These are phyloP conservation scores for Therioaphis trifolii DNA, from an alignment of 2,888 invertebrate species.

Conservation along the genomic window DNA sequence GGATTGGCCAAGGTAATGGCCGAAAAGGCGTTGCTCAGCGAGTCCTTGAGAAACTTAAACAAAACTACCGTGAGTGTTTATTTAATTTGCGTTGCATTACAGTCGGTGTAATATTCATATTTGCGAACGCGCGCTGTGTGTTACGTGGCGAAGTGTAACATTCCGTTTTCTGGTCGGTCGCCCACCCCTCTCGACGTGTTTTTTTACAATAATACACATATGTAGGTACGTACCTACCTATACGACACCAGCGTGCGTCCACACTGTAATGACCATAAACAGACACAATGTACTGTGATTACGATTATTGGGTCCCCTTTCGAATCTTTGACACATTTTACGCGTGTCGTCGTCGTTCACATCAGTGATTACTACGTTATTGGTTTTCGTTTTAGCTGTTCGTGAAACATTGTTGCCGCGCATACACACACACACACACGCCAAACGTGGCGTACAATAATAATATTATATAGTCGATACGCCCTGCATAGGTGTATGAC, in stretches of 20 bases:
- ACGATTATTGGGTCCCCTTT: constrained; percentile 21
- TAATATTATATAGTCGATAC: too few relatives aligned
- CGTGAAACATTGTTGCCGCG: not conserved
- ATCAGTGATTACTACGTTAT: constrained; percentile 29
- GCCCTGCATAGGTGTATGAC: not conserved
- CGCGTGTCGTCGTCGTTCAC: not conserved
- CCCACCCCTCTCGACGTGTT: not conserved
- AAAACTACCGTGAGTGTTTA: constrained; percentile 54
- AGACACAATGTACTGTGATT: constrained; percentile 2
- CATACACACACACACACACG: not conserved
- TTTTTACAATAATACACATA: not conserved
- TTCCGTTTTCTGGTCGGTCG: not conserved
- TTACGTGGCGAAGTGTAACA: constrained; percentile 6
- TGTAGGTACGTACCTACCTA: too few relatives aligned
- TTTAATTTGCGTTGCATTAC: constrained; percentile 26
- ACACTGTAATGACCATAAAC: constrained; percentile 11
- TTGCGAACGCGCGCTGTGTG: not conserved
- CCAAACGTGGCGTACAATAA: too few relatives aligned
- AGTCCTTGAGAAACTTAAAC: constrained; percentile 55
- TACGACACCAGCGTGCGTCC: too few relatives aligned
- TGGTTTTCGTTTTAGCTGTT: not conserved
- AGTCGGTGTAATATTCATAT: not conserved
- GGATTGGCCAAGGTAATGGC: constrained; percentile 51
- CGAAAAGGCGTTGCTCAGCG: constrained; percentile 54
- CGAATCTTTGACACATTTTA: constrained; percentile 16